Evolutionary conservation across 2,797 vertebrate genomes (phyloP).

Genomic region (Manis crassicaudata): DNA sequence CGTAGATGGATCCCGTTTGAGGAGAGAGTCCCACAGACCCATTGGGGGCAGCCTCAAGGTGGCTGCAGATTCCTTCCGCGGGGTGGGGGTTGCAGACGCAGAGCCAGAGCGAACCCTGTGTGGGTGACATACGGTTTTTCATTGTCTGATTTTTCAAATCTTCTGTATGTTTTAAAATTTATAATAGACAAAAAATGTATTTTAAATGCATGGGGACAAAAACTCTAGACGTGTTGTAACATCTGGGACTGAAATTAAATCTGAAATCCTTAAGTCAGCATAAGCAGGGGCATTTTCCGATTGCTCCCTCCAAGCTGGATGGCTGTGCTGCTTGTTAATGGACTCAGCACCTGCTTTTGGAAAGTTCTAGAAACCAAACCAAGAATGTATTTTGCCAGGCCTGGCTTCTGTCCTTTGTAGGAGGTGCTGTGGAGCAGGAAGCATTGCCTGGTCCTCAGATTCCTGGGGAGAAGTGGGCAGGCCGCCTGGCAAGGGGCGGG

Average conservation of each 20-base stretch:
- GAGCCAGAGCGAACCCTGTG: neutral
- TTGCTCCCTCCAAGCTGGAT: neutral
- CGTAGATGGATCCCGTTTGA: too few relatives aligned
- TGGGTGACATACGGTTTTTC: neutral
- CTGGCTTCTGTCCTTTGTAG: neutral
- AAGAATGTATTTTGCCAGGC: neutral
- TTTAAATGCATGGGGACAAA: neutral
- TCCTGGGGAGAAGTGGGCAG: too few relatives aligned
- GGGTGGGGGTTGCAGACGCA: too few relatives aligned
- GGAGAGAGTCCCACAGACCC: too few relatives aligned
- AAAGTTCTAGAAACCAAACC: conserved; percentile 1
- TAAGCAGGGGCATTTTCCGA: neutral
- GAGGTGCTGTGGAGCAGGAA: neutral
- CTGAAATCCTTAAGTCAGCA: neutral
- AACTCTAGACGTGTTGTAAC: neutral
- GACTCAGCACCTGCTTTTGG: conserved; percentile 9
- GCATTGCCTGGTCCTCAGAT: neutral
- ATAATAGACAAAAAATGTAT: neutral
- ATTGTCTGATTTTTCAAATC: neutral
- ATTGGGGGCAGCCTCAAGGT: too few relatives aligned
- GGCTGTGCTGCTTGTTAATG: neutral
- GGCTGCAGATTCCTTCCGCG: too few relatives aligned
- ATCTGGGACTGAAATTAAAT: conserved; percentile 17
- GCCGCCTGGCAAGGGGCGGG: too few relatives aligned
- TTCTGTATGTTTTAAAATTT: neutral